phyloP scores from a whole-genome alignment of 1,140 invertebrate species.

The Catajapyx aquilonaris region DNA sequence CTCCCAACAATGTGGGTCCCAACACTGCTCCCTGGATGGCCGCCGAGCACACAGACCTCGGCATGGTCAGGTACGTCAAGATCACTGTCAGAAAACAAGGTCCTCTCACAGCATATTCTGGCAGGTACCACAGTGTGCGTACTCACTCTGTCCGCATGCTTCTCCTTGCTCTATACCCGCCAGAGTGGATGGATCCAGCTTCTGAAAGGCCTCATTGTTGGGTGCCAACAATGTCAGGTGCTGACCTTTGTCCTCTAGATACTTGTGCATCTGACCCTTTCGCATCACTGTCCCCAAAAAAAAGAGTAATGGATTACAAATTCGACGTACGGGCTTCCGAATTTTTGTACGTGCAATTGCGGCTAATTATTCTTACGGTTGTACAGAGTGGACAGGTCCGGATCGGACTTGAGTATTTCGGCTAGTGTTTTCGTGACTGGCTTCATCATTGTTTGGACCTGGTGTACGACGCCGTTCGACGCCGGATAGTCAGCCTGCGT shows the following conservation, averaged over 20 bases:
- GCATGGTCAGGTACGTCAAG: not conserved
- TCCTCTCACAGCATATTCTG: no score
- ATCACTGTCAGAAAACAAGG: no score
- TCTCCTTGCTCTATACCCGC: not conserved
- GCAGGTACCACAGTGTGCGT: no score
- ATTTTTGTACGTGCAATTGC: no score
- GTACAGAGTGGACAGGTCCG: not conserved
- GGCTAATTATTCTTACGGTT: no score
- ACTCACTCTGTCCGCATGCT: no score
- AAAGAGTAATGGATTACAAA: not conserved
- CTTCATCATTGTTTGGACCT: not conserved
- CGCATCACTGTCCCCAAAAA: not conserved
- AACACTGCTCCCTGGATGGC: not conserved
- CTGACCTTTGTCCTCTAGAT: not conserved
- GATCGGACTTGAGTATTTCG: not conserved
- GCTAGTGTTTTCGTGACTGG: not conserved
- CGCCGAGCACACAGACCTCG: not conserved
- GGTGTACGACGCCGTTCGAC: not conserved
- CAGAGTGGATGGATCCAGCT: not conserved
- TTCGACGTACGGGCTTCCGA: no score
- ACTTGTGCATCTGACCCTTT: not conserved
- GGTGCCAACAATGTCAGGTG: not conserved
- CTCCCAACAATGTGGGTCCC: not conserved
- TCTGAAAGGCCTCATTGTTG: not conserved
- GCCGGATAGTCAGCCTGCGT: not conserved